Base-by-base conservation (phyloP, 2,888 invertebrate species). In the Drosophila mimetica region DNA sequence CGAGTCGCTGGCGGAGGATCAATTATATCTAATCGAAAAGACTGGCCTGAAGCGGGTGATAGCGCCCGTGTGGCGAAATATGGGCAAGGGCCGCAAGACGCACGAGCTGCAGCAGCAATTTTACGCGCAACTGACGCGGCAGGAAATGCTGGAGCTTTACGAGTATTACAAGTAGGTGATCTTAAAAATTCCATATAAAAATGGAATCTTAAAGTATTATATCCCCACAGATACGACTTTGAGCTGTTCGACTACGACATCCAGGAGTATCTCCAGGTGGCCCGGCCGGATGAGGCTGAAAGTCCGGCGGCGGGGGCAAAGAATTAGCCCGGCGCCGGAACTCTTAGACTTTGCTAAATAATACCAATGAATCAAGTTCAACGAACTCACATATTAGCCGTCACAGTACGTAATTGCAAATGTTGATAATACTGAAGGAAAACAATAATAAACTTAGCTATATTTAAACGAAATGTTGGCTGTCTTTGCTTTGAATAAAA, bases 31-130 rank as follows among this genome's bases (percentile, higher is more conserved):
- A 79, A 96, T 96, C 84, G 95, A 95, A 90, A 93, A 95, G 91
- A 95, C 96, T 46, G 94, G 94, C 30, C 93, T 97, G 48, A 94
- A 95, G 80, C 94, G 95, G 77, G 93, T 96, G 60, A 95, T 96
- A 64, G 95, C 95, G 88, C 96, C 96, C 0, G 96, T 96, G 87
- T 96, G 96, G 96, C 94, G 94, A 75, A 96, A 97, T 92, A 95
- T 95, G 72, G 96, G 96, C 32, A 95, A 95, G 84, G 95, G 94
- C 61, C 93, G 94, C 63, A 95, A 95, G 79, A 96, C 96, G 0
- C 93, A 94, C 58, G 94, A 95, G 77, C 94, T 96, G 82, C 93
- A 96, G 71, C 94, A 94, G 87, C 94, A 94, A 75, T 95, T 96
- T 79, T 97, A 96, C 91, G 94, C 95, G 9, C 94, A 96, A 86